Evolutionary conservation across 2,113 vertebrate species (phyloP), one percentile per base, ranked within the genome.

Genomic region (Sarotherodon lohbergeri): DNA sequence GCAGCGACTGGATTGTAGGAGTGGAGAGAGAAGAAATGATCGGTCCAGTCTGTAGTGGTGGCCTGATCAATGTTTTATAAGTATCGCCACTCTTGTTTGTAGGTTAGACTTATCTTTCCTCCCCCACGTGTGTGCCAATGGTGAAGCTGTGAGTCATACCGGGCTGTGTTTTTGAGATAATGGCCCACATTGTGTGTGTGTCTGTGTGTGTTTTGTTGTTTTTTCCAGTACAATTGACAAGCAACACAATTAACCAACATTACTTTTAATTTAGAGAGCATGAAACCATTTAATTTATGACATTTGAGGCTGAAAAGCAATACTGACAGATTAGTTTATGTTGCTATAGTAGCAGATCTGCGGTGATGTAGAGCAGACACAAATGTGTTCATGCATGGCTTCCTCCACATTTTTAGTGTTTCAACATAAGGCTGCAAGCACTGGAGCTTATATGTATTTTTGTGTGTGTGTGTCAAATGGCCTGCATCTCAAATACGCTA

Each of bases 61-160:
- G 50, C 61, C 80, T 84, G 83, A 94, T 95, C 66, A 92, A 93
- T 94, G 92, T 93, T 95, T 93, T 86, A 94, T 91, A 88, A 83
- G 88, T 52, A 90, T 90, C 43, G 54, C 88, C 88, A 7, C 83
- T 82, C 85, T 56, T 4, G 80, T 90, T 92, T 92, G 90, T 91
- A 86, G 91, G 89, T 90, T 83, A 82, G 57, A 84, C 90, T 88
- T 94, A 95, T 95, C 90, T 94, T 52, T 83, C 48, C 73, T 86
- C 80, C 91, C 46, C 85, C 86, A 73, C 57, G 90, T 90, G 91
- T 87, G 81, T 82, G 56, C 80, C 90, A 92, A 83, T 90, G 92
- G 84, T 86, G 61, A 71, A 86, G 80, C 79, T 39, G 85, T 89
- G 86, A 90, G 57, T 89, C 85, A 90, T 8, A 66, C 81, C 66